A percentile compares a stretch with the other conserved stretches of the same genome.
Evolutionary conservation across 2,888 invertebrate genomes (phyloP).

Genomic region (Charanyca ferruginea): DNA sequence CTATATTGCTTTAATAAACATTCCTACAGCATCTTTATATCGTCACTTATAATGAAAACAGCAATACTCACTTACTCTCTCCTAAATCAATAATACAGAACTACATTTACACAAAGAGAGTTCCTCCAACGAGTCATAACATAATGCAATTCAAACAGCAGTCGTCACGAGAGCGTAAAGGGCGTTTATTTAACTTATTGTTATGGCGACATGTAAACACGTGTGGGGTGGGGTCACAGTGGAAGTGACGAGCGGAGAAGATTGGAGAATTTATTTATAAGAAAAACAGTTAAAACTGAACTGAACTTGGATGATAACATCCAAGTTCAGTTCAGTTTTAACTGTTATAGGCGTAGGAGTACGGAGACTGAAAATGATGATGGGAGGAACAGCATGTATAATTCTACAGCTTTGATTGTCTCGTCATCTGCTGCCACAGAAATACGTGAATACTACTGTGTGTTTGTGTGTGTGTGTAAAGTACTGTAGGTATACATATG

Average conservation of each 20-base stretch:
- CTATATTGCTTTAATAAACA: neutral
- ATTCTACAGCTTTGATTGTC: too few relatives aligned
- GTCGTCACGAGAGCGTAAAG: conserved; percentile 64
- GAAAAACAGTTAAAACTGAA: neutral
- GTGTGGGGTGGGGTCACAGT: conserved; percentile 51
- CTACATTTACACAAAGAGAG: conserved; percentile 46
- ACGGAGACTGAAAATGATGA: neutral
- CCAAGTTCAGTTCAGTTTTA: too few relatives aligned
- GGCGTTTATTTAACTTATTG: conserved; percentile 72
- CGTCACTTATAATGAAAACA: conserved; percentile 19
- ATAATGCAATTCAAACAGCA: conserved; percentile 68
- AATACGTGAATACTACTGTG: too few relatives aligned
- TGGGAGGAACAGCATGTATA: too few relatives aligned
- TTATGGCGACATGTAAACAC: conserved; percentile 68
- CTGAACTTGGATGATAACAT: neutral
- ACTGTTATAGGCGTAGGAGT: neutral
- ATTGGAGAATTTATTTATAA: neutral
- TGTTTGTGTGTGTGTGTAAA: too few relatives aligned
- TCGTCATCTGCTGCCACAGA: neutral
- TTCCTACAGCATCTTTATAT: conserved; percentile 22
- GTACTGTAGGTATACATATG: neutral
- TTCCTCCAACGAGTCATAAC: conserved; percentile 54
- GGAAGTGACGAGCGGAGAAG: conserved; percentile 22
- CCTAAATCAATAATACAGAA: conserved; percentile 56
- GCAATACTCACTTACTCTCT: conserved; percentile 32